These are phyloP conservation scores for Brachionus sp. DNA, from an alignment of 1,140 invertebrate genomes.

Conservation along the genomic window DNA sequence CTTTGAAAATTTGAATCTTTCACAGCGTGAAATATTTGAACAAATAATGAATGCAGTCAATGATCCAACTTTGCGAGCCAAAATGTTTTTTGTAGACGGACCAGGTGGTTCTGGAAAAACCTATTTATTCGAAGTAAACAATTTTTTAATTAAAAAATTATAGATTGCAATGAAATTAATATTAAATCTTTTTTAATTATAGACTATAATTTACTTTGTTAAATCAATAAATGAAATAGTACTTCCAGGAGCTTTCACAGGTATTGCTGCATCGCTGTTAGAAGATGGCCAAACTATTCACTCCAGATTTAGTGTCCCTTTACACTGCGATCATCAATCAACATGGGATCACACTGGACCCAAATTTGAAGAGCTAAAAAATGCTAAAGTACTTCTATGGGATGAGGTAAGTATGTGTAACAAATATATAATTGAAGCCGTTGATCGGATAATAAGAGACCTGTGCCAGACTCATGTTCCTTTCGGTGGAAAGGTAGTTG, in stretches of 20 bases:
- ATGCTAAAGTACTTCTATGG: slow-evolving; percentile 48
- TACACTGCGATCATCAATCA: background rate
- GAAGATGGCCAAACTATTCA: background rate
- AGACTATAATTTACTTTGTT: background rate
- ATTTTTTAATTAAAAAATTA: background rate
- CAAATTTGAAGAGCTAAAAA: slow-evolving; percentile 42
- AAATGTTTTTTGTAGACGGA: too few relatives aligned
- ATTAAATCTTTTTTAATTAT: background rate
- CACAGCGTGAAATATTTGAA: background rate
- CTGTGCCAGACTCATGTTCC: slow-evolving; percentile 15
- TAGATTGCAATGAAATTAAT: too few relatives aligned
- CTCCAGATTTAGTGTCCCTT: background rate
- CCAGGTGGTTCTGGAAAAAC: too few relatives aligned
- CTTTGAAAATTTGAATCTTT: background rate
- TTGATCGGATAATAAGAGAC: slow-evolving; percentile 48
- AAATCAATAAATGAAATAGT: background rate
- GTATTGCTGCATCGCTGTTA: background rate
- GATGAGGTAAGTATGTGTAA: slow-evolving; percentile 51
- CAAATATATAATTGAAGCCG: slow-evolving; percentile 46
- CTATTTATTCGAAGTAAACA: too few relatives aligned
- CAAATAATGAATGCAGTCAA: too few relatives aligned
- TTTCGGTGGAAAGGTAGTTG: slow-evolving; percentile 50
- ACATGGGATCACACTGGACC: background rate
- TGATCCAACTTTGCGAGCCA: too few relatives aligned
- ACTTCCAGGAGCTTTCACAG: background rate